Base-by-base conservation (phyloP, 2,888 invertebrate genomes). In the Dione vanillae region DNA sequence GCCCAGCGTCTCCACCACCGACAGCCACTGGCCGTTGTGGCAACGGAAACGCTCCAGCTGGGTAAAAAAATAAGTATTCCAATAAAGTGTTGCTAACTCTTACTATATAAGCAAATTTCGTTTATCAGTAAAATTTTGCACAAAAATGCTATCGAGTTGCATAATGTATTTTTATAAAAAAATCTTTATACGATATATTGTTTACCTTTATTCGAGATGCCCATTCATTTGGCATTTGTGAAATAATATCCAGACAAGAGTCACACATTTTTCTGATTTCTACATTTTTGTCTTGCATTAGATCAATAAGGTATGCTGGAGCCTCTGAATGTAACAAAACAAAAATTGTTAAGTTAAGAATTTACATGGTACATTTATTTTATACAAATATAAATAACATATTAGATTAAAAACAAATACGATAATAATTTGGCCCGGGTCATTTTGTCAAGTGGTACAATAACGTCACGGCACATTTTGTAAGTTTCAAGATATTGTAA, bases 11-110 rank as follows among this genome's bases (percentile, higher is more conserved):
- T 98, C 98, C 49, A 99, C 98, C 96, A 99, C 99, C 81, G 98
- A 98, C 77, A 99, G 92, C 99, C 99, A 99, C 85, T 99, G 99
- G 0, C 98, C 97, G 89, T 99, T 99, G 91, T 99, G 99, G 91
- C 98, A 98, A n/a, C 98, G 95, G 91, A 99, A 99, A 79, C 99
- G 97, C 90, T 99, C 99, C 82, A 96, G 94, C 94, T 95, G 73
- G 37, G 37, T 37, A 35, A 27, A 5, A 27, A 27, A 27, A 27
- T 27, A 27, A 3, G 27, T 27, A 27, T 27, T 27, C 27, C 2
- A 27, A 27, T 27, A 27, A 27, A 27, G 2, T 27, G 2, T 27
- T 27, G 27, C 27, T 3, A 27, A 27, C 5, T 27, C 5, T 27
- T 27, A 27, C 27, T 27, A 27, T 27, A 27, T 27, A 27, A 27